These are phyloP conservation scores for Cichlasoma orientale DNA, from an alignment of 2,797 vertebrate genomes.

Conservation along the genomic window DNA sequence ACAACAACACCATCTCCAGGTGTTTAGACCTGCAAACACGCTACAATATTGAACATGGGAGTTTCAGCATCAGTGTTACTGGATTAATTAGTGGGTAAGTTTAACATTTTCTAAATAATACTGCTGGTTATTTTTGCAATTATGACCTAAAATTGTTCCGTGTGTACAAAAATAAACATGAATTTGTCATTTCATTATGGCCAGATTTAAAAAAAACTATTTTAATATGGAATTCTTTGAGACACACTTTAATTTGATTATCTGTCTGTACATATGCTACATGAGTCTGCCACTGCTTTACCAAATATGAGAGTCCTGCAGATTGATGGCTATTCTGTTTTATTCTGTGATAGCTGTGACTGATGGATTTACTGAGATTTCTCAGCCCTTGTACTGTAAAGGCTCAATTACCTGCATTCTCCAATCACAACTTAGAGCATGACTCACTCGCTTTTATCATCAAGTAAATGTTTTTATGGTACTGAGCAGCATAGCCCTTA, in stretches of 20 bases:
- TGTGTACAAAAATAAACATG: constrained; percentile 20
- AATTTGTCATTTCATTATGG: neutral
- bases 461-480: constrained; percentile 27
- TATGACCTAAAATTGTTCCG: neutral
- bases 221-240: neutral
- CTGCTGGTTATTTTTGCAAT: neutral
- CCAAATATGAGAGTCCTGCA: constrained; percentile 1
- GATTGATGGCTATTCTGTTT: neutral
- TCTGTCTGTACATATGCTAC: constrained; percentile 54
- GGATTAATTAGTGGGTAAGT: neutral
- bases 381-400: constrained; percentile 50
- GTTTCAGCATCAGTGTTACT: neutral
- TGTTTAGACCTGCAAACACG: neutral
- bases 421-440: neutral
- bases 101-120: neutral
- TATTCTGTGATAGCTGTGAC: constrained; percentile 1
- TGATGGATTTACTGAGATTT: constrained; percentile 23
- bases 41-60: neutral
- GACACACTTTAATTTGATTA: neutral
- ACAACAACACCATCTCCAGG: neutral
- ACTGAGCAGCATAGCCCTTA: constrained; percentile 61
- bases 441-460: constrained; percentile 5
- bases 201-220: neutral
- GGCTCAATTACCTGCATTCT: constrained; percentile 19
- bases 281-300: constrained; percentile 55